These are phyloP conservation scores for Pachyramphus minor DNA, from an alignment of 2,113 vertebrate genomes.

Conservation along the genomic window DNA sequence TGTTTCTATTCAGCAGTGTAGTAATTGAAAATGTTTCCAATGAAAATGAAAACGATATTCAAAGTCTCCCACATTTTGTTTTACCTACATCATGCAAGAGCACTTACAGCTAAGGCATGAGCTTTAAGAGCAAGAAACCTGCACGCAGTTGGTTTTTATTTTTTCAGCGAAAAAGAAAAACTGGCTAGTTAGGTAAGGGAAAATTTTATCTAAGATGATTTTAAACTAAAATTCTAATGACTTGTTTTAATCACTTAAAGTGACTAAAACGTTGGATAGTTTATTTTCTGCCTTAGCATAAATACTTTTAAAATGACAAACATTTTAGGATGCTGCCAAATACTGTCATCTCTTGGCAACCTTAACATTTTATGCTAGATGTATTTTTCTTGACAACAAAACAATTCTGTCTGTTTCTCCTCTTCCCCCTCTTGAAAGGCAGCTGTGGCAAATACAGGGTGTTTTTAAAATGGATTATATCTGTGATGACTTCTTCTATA, in stretches of 20 bases:
- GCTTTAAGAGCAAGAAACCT: conserved; percentile 29
- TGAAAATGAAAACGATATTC: conserved; percentile 64
- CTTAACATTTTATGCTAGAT: conserved; percentile 72
- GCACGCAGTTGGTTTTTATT: neutral
- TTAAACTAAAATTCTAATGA: conserved; percentile 65
- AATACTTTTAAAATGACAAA: conserved; percentile 97
- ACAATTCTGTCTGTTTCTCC: conserved; percentile 58
- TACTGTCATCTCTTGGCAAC: conserved; percentile 85
- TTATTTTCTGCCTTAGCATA: conserved; percentile 88
- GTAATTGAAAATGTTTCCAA: conserved; percentile 67
- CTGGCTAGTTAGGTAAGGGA: conserved; percentile 15
- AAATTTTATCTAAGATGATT: conserved; percentile 47
- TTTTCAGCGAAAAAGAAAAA: neutral
- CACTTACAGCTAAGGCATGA: neutral
- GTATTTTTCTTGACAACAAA: conserved; percentile 80
- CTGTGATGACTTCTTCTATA: conserved; percentile 37
- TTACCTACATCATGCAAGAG: neutral
- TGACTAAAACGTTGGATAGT: conserved; percentile 78
- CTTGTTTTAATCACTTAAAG: conserved; percentile 68
- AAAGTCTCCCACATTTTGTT: conserved; percentile 42
- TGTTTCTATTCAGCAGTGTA: conserved; percentile 5
- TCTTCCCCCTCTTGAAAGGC: conserved; percentile 51
- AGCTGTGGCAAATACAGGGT: conserved; percentile 57
- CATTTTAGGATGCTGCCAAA: conserved; percentile 86
- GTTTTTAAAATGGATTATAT: conserved; percentile 48